Evolutionary conservation across 1,140 invertebrate genomes (phyloP).

Genomic region (Zaprionus ghesquierei): DNA sequence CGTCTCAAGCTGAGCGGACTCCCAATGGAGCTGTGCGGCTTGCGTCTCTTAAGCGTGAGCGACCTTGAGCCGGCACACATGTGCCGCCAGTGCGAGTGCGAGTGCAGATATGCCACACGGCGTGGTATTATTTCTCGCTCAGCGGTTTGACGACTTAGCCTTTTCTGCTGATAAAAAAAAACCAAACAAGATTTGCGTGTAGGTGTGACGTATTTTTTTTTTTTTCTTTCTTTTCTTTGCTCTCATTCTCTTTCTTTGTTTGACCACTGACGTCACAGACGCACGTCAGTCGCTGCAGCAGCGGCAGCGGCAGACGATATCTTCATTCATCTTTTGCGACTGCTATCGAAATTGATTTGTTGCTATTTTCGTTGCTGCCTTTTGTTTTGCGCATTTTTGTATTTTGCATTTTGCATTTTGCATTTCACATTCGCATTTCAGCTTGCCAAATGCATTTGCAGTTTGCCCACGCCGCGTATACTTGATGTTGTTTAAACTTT

Average conservation of each 20-base stretch:
- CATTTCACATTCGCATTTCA: no score
- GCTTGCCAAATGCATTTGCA: slow-evolving; percentile 46
- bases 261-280: slow-evolving; percentile 24
- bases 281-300: neutral
- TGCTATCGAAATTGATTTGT: neutral
- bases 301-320: neutral
- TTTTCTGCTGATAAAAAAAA: neutral
- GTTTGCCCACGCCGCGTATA: slow-evolving; percentile 54
- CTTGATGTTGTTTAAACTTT: slow-evolving; percentile 51
- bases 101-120: slow-evolving; percentile 43
- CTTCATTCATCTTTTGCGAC: neutral
- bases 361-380: neutral
- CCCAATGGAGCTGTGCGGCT: neutral
- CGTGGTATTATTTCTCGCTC: neutral
- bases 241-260: neutral
- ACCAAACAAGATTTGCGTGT: neutral
- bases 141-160: neutral
- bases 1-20: neutral
- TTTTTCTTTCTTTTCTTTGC: neutral
- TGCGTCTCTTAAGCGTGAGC: slow-evolving; percentile 43
- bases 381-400: slow-evolving; percentile 1
- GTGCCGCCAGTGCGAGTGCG: no score
- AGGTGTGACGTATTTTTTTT: slow-evolving; percentile 2
- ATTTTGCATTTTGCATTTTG: slow-evolving; percentile 10
- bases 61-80: slow-evolving; percentile 62